Evolutionary conservation across 2,113 vertebrate species (phyloP).

Genomic region (Nyctibius bracteatus): DNA sequence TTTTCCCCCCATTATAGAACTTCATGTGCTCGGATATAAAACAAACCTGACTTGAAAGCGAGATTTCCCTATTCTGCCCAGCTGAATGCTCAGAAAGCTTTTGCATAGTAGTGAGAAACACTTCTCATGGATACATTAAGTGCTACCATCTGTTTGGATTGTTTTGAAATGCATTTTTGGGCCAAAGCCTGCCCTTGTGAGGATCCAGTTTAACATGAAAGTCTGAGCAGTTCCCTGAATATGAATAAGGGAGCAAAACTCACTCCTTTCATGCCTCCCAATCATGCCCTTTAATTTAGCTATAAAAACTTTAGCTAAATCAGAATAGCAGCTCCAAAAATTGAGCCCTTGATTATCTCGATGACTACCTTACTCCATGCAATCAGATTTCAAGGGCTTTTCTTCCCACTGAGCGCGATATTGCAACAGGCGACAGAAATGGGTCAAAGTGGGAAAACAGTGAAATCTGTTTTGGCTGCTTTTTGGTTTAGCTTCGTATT

Average conservation of each 20-base stretch:
- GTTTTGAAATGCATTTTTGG: constrained; percentile 56
- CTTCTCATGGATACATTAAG: constrained; percentile 47
- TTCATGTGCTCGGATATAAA: not conserved
- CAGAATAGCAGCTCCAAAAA: not conserved
- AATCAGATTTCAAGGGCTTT: not conserved
- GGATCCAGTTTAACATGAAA: constrained; percentile 47
- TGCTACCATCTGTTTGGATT: constrained; percentile 58
- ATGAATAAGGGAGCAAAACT: constrained; percentile 4
- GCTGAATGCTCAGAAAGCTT: not conserved
- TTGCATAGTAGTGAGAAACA: not conserved
- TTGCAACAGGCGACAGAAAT: not conserved
- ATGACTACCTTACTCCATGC: not conserved
- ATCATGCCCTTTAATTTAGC: constrained; percentile 11
- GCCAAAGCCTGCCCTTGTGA: constrained; percentile 48
- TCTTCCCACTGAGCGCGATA: not conserved
- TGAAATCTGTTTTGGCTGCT: not conserved
- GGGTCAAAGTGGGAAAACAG: not conserved
- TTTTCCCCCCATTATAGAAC: not conserved
- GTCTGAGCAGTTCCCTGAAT: not conserved
- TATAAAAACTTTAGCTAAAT: not conserved
- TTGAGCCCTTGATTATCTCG: not conserved
- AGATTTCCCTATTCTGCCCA: not conserved
- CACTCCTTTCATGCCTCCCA: constrained; percentile 1
- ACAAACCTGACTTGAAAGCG: constrained; percentile 26
- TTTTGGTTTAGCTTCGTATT: not conserved